phyloP scores from a whole-genome alignment of 2,797 vertebrate genomes.

The Platyrinchus mystaceus region DNA sequence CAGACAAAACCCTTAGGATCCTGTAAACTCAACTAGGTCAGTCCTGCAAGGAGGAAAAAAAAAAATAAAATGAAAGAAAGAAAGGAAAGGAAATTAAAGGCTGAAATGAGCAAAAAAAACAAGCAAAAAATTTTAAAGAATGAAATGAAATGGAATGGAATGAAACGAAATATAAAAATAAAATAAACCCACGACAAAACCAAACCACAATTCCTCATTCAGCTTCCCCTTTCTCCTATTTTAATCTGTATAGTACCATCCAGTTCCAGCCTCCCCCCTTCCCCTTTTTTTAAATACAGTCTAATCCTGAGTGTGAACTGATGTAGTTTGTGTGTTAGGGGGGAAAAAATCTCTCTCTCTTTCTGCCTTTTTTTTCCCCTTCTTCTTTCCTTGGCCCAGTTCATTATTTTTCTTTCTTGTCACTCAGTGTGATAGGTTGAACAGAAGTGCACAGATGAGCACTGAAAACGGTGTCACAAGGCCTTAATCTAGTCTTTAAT shows the following conservation, averaged over 20 bases:
- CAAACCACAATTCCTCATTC: slow-evolving; percentile 72
- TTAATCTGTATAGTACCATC: slow-evolving; percentile 74
- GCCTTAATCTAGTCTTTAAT: slow-evolving; percentile 99
- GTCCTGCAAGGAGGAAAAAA: neutral
- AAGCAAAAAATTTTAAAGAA: neutral
- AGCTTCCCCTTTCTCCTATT: slow-evolving; percentile 68
- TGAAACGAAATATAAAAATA: neutral
- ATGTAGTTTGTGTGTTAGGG: slow-evolving; percentile 88
- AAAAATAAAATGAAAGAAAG: neutral
- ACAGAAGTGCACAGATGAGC: slow-evolving; percentile 99
- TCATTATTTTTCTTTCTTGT: slow-evolving; percentile 99
- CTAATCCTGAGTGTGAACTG: slow-evolving; percentile 98
- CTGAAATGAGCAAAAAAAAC: neutral
- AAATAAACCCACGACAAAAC: slow-evolving; percentile 22
- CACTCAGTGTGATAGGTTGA: slow-evolving; percentile 99
- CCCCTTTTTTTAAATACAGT: slow-evolving; percentile 89
- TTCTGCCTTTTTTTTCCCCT: slow-evolving; percentile 79
- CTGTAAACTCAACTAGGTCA: slow-evolving; percentile 62
- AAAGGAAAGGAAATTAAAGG: neutral
- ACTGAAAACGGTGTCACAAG: slow-evolving; percentile 99
- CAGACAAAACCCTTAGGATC: slow-evolving; percentile 59
- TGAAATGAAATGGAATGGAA: neutral
- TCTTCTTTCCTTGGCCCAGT: slow-evolving; percentile 95
- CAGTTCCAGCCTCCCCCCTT: slow-evolving; percentile 67
- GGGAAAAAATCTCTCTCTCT: slow-evolving; percentile 92